Percentiles rank a stretch among this genome's conserved stretches.
Conservation (phyloP, 2,888 invertebrate species). For the Ctenicera cuprea region DNA sequence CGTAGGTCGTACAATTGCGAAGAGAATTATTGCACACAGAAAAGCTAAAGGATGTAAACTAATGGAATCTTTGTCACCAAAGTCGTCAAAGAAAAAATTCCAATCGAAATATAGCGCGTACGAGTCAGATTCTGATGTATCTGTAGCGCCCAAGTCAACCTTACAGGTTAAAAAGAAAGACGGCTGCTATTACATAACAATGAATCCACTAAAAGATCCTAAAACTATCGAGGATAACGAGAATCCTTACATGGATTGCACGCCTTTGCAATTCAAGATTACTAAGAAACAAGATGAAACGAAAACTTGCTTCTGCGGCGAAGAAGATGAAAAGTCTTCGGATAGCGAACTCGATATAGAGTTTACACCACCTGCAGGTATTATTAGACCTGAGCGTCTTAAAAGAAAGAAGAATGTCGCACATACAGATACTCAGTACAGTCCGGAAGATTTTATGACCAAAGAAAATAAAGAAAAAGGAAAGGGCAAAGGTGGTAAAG, state of each 20-base stretch:
- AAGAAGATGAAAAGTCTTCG: slow-evolving; percentile 73
- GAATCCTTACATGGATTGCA: slow-evolving; percentile 81
- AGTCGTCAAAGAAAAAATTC: slow-evolving; percentile 71
- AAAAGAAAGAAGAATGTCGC: slow-evolving; percentile 70
- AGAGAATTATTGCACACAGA: slow-evolving; percentile 65
- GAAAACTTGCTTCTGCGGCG: slow-evolving; percentile 59
- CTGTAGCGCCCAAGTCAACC: slow-evolving; percentile 77
- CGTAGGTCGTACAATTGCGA: slow-evolving; percentile 73
- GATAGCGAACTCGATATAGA: slow-evolving; percentile 83
- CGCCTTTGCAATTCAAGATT: slow-evolving; percentile 81
- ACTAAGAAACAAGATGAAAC: slow-evolving; percentile 75
- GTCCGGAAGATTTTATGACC: slow-evolving; percentile 74
- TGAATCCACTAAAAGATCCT: slow-evolving; percentile 80
- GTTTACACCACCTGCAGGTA: slow-evolving; percentile 82
- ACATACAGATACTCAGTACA: slow-evolving; percentile 79
- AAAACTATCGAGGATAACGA: slow-evolving; percentile 76
- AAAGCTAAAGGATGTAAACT: slow-evolving; percentile 64
- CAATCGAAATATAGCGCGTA: slow-evolving; percentile 67
- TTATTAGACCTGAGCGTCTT: slow-evolving; percentile 77
- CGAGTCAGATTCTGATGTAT: slow-evolving; percentile 72
- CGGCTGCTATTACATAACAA: slow-evolving; percentile 79
- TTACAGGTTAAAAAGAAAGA: slow-evolving; percentile 80
- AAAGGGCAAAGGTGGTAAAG: slow-evolving; percentile 41
- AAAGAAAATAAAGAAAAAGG: slow-evolving; percentile 45
- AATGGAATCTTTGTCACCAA: slow-evolving; percentile 41